Evolutionary conservation across 2,797 vertebrate genomes (phyloP).

Genomic region (Gymnocypris eckloni): DNA sequence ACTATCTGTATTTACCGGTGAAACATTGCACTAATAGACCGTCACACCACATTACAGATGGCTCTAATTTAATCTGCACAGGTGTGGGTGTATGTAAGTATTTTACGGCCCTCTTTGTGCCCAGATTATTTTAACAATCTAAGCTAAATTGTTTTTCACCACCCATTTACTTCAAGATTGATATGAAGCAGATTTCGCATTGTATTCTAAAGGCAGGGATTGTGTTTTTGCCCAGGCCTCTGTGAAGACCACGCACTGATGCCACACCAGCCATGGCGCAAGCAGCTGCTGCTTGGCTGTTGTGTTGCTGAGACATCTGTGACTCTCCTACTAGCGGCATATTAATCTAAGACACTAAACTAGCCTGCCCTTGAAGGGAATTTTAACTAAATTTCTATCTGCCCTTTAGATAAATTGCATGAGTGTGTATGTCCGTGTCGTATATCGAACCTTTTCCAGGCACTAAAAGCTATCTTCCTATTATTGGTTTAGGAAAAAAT

Average conservation of each 20-base stretch:
- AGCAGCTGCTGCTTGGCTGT: conserved; percentile 54
- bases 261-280: conserved; percentile 34
- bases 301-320: conserved; percentile 50
- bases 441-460: conserved; percentile 18
- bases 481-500: conserved; percentile 48
- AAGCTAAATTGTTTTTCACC: conserved; percentile 8
- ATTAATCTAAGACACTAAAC: conserved; percentile 54
- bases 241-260: conserved; percentile 30
- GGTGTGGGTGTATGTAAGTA: conserved; percentile 22
- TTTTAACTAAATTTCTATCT: conserved; percentile 44
- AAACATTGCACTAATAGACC: conserved; percentile 28
- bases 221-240: conserved; percentile 36
- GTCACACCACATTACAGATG: conserved; percentile 13
- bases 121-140: background rate
- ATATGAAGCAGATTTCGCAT: conserved; percentile 33
- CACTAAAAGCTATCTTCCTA: conserved; percentile 29
- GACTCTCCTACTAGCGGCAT: conserved; percentile 38
- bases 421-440: background rate
- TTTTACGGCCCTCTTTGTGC: conserved; percentile 2
- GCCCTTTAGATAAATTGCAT: conserved; percentile 37
- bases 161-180: conserved; percentile 41
- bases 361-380: conserved; percentile 52
- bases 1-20: conserved; percentile 44
- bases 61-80: conserved; percentile 15
- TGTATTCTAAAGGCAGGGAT: conserved; percentile 20